These are phyloP conservation scores for Brenthis hecate DNA, from an alignment of 2,888 invertebrate genomes.

Conservation along the genomic window DNA sequence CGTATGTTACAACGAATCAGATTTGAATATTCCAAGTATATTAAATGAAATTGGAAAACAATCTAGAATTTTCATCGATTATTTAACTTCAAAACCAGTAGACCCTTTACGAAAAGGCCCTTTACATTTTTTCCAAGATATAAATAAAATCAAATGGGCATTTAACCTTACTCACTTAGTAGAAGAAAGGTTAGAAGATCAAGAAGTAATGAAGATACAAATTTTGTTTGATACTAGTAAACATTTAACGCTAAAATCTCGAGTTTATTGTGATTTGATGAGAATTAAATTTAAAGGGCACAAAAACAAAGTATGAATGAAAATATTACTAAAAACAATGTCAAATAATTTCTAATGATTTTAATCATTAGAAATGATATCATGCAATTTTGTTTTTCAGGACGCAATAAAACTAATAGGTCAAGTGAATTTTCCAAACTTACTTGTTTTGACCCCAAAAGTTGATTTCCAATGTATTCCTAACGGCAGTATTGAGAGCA, in stretches of 20 bases:
- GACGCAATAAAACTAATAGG: constrained; percentile 84
- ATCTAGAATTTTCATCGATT: constrained; percentile 64
- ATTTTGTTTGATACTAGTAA: constrained; percentile 73
- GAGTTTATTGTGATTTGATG: constrained; percentile 66
- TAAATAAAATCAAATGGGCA: constrained; percentile 72
- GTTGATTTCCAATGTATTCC: constrained; percentile 84
- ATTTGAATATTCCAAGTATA: constrained; percentile 61
- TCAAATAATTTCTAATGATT: neutral
- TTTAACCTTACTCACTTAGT: constrained; percentile 65
- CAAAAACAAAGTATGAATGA: constrained; percentile 64
- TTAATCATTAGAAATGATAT: neutral
- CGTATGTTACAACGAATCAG: constrained; percentile 63
- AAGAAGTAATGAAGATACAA: constrained; percentile 73
- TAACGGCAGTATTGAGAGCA: constrained; percentile 66
- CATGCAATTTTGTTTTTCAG: constrained; percentile 62
- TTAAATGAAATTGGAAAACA: constrained; percentile 52
- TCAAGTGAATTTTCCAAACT: constrained; percentile 86
- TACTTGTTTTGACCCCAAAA: constrained; percentile 78
- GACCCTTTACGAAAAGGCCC: constrained; percentile 59
- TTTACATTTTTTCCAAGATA: constrained; percentile 71
- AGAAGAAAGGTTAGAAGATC: constrained; percentile 68
- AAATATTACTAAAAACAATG: neutral
- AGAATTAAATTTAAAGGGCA: constrained; percentile 71
- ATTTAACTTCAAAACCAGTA: constrained; percentile 64
- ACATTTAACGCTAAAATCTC: constrained; percentile 65